A percentile compares a stretch with the other conserved stretches of the same genome.
Evolutionary conservation across 2,113 vertebrate genomes (phyloP).

Genomic region (Gobio gobio): DNA sequence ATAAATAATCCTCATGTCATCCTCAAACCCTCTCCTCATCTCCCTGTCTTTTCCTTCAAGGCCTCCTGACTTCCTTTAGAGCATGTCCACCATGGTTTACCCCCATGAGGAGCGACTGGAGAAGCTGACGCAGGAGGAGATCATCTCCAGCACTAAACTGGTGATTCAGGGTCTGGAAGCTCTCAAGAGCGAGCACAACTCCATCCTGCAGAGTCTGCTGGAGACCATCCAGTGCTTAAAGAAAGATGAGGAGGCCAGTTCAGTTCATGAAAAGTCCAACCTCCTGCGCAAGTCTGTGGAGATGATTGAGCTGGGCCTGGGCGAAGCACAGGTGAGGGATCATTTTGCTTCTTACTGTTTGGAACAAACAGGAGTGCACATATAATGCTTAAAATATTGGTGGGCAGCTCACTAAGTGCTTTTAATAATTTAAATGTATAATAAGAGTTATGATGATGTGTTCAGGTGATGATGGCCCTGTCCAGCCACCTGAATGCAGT

Average conservation of each 20-base stretch:
- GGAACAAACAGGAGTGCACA: too few relatives aligned
- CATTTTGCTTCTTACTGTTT: too few relatives aligned
- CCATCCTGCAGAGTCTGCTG: conserved; percentile 84
- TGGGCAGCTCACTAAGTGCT: too few relatives aligned
- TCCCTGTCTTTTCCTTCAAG: not conserved
- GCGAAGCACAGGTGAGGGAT: conserved; percentile 83
- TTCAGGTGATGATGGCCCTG: conserved; percentile 88
- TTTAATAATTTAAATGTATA: too few relatives aligned
- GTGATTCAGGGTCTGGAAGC: conserved; percentile 89
- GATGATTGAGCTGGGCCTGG: conserved; percentile 88
- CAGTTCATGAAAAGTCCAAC: conserved; percentile 86
- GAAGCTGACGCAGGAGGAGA: conserved; percentile 88
- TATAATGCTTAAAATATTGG: too few relatives aligned
- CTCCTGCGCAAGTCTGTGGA: conserved; percentile 87
- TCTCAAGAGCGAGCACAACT: conserved; percentile 86
- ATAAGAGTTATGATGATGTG: not conserved
- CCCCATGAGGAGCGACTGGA: conserved; percentile 82
- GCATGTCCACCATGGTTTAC: conserved; percentile 82
- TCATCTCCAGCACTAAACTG: conserved; percentile 84
- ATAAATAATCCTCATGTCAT: not conserved
- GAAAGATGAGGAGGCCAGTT: conserved; percentile 85
- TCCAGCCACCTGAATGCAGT: conserved; percentile 85
- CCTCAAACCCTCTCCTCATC: not conserved
- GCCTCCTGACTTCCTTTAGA: conserved; percentile 46
- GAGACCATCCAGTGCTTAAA: conserved; percentile 88